These are phyloP conservation scores for Mohoua ochrocephala DNA, from an alignment of 2,113 vertebrate genomes.

Conservation along the genomic window DNA sequence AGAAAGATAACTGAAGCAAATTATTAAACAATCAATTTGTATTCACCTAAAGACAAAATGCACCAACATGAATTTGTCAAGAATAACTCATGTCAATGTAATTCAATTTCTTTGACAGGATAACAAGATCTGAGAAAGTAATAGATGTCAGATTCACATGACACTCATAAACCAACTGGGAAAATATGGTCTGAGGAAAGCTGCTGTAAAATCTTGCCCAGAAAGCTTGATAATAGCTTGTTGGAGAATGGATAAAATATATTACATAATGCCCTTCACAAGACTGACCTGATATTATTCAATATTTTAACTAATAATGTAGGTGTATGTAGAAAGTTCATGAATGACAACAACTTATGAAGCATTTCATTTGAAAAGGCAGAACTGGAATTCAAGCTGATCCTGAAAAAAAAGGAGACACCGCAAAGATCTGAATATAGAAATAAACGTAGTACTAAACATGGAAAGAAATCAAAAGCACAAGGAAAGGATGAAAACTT, in stretches of 20 bases:
- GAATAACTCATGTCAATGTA: conserved; percentile 28
- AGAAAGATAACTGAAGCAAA: conserved; percentile 20
- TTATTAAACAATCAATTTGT: conserved; percentile 40
- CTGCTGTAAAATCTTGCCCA: not conserved
- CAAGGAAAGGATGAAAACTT: not conserved
- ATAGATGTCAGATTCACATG: conserved; percentile 12
- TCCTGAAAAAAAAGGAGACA: not conserved
- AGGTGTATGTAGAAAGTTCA: not conserved
- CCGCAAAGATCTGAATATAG: not conserved
- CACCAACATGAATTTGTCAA: conserved; percentile 11
- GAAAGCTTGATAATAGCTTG: not conserved
- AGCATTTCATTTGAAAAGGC: not conserved
- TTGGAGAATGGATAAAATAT: not conserved
- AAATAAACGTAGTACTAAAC: not conserved
- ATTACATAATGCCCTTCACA: not conserved
- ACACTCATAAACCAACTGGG: not conserved
- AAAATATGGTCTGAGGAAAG: conserved; percentile 6
- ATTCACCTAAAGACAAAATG: conserved; percentile 24
- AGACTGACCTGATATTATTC: not conserved
- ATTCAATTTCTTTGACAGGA: conserved; percentile 26
- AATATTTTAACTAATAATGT: not conserved
- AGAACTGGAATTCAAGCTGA: not conserved
- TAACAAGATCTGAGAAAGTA: conserved; percentile 28
- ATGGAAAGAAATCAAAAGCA: not conserved
- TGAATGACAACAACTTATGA: not conserved